Evolutionary conservation across 2,888 invertebrate species (phyloP), one percentile per base, ranked within the genome.

Genomic region (Tetheella fluctuosa): DNA sequence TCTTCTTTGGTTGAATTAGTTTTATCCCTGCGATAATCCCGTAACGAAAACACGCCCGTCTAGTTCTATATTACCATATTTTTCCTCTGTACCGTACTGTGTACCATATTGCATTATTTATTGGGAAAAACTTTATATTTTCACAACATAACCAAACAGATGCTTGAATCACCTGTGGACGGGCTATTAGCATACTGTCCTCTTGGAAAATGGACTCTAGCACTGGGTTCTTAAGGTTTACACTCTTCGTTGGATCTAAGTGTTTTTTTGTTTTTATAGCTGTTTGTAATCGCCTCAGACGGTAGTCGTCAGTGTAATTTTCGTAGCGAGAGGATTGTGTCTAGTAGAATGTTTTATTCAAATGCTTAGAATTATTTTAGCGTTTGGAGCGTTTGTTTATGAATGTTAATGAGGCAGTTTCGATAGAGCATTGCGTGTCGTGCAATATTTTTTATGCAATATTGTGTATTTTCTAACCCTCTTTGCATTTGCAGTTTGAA

Each of bases 71-170:
- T 82, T 77, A 78, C 73, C 77, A 77, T 80, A 80, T 75, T 73
- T 78, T 79, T 80, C 74, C 65, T 71, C 72, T 73, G 58, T 64
- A 58, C 61, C 60, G 61, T 20, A 74, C 62, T 59, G 63, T 59
- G 69, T 72, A 74, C 67, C 72, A 54, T 77, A 84, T 83, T 91
- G 90, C 90, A 91, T 91, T 91, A 91, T 91, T 91, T 91, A 91
- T 91, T 90, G 88, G 85, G 83, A 83, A 89, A 89, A 90, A 88
- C 87, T 90, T 89, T 88, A 85, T 89, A 88, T 89, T 89, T 88
- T 84, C 86, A 82, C 84, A 87, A 88, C 86, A 90, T 86, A 85
- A 83, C 79, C 84, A 75, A 84, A 80, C 90, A 89, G 85, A 86
- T 86, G 90, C 78, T 84, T 69, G 74, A 77, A 77, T 88, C 90